These are phyloP conservation scores for Cantharis rustica DNA, from an alignment of 2,888 invertebrate species.

Conservation along the genomic window DNA sequence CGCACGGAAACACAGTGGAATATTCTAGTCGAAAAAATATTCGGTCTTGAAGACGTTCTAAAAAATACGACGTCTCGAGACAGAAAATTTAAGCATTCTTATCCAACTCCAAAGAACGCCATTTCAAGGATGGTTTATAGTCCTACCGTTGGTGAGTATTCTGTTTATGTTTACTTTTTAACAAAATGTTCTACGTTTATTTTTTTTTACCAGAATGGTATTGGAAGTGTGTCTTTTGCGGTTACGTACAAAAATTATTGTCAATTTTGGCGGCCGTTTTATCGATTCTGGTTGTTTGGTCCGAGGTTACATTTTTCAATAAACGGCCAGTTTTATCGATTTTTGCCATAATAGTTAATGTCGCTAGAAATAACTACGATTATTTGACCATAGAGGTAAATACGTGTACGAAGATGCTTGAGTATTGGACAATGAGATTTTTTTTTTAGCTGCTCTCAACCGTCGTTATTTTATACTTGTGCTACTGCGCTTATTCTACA, in stretches of 20 bases:
- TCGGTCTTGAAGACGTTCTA: conserved; percentile 86
- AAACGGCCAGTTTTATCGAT: conserved; percentile 90
- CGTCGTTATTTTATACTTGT: conserved; percentile 89
- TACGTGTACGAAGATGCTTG: neutral
- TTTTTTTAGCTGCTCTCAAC: conserved; percentile 82
- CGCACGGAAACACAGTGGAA: conserved; percentile 95
- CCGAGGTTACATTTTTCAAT: conserved; percentile 97
- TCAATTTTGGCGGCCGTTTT: conserved; percentile 76
- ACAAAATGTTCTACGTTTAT: too few species aligned
- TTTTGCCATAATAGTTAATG: conserved; percentile 91
- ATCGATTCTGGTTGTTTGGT: conserved; percentile 96
- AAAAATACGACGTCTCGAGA: conserved; percentile 72
- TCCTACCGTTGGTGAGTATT: conserved; percentile 65
- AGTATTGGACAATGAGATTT: neutral
- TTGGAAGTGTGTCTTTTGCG: conserved; percentile 86
- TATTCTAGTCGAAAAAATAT: conserved; percentile 77
- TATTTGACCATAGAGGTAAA: conserved; percentile 92
- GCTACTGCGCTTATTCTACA: conserved; percentile 97
- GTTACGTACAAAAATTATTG: conserved; percentile 74
- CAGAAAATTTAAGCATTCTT: conserved; percentile 69
- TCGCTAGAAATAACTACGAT: conserved; percentile 81
- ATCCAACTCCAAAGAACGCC: conserved; percentile 66
- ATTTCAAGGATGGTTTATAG: conserved; percentile 67
- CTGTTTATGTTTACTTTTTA: neutral
- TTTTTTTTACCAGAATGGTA: conserved; percentile 80